phyloP scores from a whole-genome alignment of 1,140 invertebrate species.

The Meloidogyne hapla region DNA sequence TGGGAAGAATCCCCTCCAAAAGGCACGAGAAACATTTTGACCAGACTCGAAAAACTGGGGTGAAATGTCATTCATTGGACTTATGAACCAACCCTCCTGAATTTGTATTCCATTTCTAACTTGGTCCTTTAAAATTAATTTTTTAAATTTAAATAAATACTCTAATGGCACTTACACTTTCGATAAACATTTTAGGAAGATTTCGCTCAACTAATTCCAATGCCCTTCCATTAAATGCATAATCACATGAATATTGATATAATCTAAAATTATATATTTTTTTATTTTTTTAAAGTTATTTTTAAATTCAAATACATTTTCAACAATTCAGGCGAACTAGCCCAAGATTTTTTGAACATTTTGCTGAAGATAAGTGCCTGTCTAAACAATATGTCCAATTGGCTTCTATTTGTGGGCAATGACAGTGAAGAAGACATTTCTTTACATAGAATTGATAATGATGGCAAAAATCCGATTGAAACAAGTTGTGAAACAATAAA shows the following conservation, averaged over 20 bases:
- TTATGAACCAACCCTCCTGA: conserved; percentile 83
- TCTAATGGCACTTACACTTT: conserved; percentile 72
- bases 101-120: conserved; percentile 75
- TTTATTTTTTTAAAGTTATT: background rate
- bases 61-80: conserved; percentile 74
- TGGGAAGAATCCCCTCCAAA: conserved; percentile 37
- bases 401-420: conserved; percentile 60
- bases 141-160: too few species aligned
- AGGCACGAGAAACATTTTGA: conserved; percentile 24
- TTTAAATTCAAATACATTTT: conserved; percentile 71
- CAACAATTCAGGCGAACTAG: conserved; percentile 80
- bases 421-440: conserved; percentile 10
- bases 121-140: conserved; percentile 72
- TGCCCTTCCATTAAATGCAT: conserved; percentile 40
- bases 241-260: conserved; percentile 41
- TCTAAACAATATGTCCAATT: conserved; percentile 82
- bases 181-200: conserved; percentile 70
- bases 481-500: background rate
- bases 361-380: conserved; percentile 79
- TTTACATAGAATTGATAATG: background rate
- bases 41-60: background rate
- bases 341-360: conserved; percentile 95
- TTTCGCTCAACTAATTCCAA: conserved; percentile 53
- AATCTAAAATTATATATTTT: conserved; percentile 44
- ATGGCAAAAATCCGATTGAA: background rate